Evolutionary conservation across 2,113 vertebrate species (phyloP).

Genomic region (Sinocyclocheilus anshuiensis): DNA sequence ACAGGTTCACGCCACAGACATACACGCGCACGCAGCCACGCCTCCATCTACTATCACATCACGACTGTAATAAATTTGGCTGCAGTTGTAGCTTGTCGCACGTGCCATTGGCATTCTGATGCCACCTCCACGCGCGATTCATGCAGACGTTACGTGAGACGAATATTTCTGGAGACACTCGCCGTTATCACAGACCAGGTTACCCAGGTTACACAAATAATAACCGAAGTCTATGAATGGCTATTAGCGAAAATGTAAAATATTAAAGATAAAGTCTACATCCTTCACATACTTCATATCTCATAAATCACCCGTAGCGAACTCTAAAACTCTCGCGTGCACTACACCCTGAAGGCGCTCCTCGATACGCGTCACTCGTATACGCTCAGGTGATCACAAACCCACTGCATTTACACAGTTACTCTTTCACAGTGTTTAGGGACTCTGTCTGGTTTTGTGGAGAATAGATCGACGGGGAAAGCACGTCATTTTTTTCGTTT

Average conservation of each 20-base stretch:
- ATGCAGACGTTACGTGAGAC: conserved; percentile 43
- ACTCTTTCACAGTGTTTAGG: background rate
- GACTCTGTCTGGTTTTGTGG: background rate
- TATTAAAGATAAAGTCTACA: too few species aligned
- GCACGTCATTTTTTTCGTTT: conserved; percentile 62
- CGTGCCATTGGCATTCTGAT: conserved; percentile 42
- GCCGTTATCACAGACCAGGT: background rate
- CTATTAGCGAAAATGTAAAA: background rate
- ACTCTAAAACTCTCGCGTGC: background rate
- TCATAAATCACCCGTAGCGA: background rate
- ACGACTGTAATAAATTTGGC: conserved; percentile 44
- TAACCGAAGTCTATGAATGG: background rate
- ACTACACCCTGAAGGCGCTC: conserved; percentile 2
- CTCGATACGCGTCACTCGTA: conserved; percentile 8
- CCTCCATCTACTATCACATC: conserved; percentile 44
- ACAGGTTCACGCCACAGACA: conserved; percentile 23
- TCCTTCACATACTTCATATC: background rate
- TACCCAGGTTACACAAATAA: background rate
- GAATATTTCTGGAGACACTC: conserved; percentile 31
- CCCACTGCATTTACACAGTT: background rate
- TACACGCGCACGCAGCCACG: conserved; percentile 30
- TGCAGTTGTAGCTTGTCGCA: conserved; percentile 39
- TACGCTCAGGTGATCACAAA: conserved; percentile 26
- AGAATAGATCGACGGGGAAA: conserved; percentile 6
- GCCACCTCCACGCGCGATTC: conserved; percentile 35